These are phyloP conservation scores for Oreochromis niloticus DNA, from an alignment of 2,113 vertebrate species.

Conservation along the genomic window DNA sequence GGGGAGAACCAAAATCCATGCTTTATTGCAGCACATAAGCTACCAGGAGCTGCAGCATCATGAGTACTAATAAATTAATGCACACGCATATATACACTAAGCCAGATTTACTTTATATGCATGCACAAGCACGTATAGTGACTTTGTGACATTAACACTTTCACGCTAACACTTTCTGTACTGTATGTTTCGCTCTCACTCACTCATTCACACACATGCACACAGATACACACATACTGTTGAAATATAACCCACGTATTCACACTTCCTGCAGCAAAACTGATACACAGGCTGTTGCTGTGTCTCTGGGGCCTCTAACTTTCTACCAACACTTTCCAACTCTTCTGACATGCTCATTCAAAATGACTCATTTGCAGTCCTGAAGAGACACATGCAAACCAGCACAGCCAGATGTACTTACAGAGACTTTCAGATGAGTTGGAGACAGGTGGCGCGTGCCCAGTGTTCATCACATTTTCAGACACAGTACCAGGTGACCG, in stretches of 20 bases:
- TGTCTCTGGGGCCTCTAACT: background rate
- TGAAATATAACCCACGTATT: background rate
- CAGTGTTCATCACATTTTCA: conserved; percentile 22
- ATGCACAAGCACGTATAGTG: background rate
- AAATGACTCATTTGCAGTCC: background rate
- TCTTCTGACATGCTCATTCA: background rate
- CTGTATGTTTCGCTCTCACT: background rate
- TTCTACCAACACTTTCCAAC: background rate
- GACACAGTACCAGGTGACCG: conserved; percentile 23
- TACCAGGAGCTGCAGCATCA: background rate
- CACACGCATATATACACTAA: background rate
- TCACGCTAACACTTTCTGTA: background rate
- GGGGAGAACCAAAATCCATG: background rate
- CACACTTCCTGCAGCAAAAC: background rate
- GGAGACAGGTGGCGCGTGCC: conserved; percentile 27
- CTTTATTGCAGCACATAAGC: background rate
- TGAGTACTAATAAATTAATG: background rate
- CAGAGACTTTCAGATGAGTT: background rate
- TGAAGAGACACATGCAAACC: background rate
- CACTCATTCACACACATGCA: background rate
- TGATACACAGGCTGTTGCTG: conserved; percentile 4
- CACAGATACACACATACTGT: background rate
- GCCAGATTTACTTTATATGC: background rate
- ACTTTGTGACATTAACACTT: background rate
- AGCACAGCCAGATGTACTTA: background rate